Percentiles rank a stretch among this genome's conserved stretches.
Evolutionary conservation across 2,113 vertebrate species (phyloP).

Genomic region (Cynoglossus semilaevis): DNA sequence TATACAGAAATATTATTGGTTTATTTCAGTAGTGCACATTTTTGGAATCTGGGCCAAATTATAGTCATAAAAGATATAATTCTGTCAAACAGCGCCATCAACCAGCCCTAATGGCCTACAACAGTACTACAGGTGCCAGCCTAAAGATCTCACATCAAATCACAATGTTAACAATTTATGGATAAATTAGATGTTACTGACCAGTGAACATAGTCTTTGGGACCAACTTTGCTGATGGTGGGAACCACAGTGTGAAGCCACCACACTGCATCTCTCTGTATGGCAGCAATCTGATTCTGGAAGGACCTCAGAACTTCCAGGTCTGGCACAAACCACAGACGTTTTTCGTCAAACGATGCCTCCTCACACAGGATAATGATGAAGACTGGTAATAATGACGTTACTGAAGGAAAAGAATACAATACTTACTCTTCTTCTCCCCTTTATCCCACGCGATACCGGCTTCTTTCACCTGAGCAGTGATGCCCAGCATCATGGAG

Average conservation of each 20-base stretch:
- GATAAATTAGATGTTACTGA: slow-evolving; percentile 49
- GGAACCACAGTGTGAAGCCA: slow-evolving; percentile 97
- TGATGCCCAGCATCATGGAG: slow-evolving; percentile 99
- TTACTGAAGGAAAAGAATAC: neutral
- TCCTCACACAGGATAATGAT: too few species aligned
- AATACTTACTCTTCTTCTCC: slow-evolving; percentile 91
- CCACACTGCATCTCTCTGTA: slow-evolving; percentile 96
- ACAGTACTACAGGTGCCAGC: too few species aligned
- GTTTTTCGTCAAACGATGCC: neutral
- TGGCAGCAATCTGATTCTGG: slow-evolving; percentile 96
- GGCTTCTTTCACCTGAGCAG: slow-evolving; percentile 96
- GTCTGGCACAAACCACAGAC: slow-evolving; percentile 72
- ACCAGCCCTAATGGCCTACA: too few species aligned
- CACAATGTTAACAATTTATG: too few species aligned
- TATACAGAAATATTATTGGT: neutral
- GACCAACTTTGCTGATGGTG: slow-evolving; percentile 90
- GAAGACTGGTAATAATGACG: neutral
- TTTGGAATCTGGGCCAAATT: too few species aligned
- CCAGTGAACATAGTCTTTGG: slow-evolving; percentile 98
- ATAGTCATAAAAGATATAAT: too few species aligned
- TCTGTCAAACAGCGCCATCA: too few species aligned
- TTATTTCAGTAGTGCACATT: too few species aligned
- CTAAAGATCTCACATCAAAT: too few species aligned
- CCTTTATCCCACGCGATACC: slow-evolving; percentile 98
- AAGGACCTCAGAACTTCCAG: slow-evolving; percentile 90